Evolutionary conservation across 2,113 vertebrate species (phyloP), one percentile per base, ranked within the genome.

Genomic region (Galemys pyrenaicus): DNA sequence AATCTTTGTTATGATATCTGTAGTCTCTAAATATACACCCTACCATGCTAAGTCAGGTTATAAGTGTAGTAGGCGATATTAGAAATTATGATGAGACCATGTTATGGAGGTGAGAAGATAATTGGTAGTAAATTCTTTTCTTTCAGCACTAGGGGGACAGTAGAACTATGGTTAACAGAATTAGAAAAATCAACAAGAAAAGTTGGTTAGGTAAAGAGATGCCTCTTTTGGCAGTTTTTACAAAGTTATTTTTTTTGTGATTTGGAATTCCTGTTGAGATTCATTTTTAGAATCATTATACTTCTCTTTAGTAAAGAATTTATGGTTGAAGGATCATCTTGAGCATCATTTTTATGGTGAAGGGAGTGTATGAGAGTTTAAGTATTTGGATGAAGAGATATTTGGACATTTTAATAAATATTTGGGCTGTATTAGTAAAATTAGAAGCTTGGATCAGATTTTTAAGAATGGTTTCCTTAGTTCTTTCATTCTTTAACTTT

Each of bases 221-320:
- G 35, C 56, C 19, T 71, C 60, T 77, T 87, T 54, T 16, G n/a
- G 62, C 5, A 85, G 41, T 35, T 85, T 56, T 87, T 56, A 60
- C n/a, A n/a, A 11, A 26, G 39, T 19, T 26, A 5, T 3, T 41
- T 92, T 41, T 92, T 94, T 94, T 88, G 77, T 82, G 51, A 91
- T 88, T 84, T 95, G 41, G 6, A 90, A 56, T 6, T 92, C 28
- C 54, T 62, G 49, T 54, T 58, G 67, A 74, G 81, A 64, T 89
- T 67, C 49, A 12, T 70, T 88, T 24, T 94, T 92, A 80, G 46
- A 87, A 90, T 68, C 87, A 26, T 60, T 80, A 4, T 81, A 71
- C 7, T 92, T 60, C 24, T 89, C 22, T 37, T 80, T 65, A 81
- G 35, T 11, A 79, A 67, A 96, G 73, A 89, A 26, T 68, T 79